These are phyloP conservation scores for Paralvinella palmiformis DNA, from an alignment of 1,140 invertebrate species.

Conservation along the genomic window DNA sequence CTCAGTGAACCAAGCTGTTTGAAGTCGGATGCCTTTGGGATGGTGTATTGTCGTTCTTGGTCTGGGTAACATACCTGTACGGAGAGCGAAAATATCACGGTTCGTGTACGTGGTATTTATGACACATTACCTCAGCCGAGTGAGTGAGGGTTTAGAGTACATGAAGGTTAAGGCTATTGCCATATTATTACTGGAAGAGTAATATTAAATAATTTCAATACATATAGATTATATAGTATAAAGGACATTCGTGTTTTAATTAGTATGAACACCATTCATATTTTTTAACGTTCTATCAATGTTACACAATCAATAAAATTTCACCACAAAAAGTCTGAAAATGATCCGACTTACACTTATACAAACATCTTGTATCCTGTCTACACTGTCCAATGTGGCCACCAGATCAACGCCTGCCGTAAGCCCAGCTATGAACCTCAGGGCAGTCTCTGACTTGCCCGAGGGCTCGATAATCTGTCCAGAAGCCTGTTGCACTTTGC, in stretches of 20 bases:
- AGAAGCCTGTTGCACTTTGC: constrained; percentile 1
- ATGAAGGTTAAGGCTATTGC: background rate
- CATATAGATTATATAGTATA: background rate
- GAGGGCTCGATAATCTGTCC: constrained; percentile 6
- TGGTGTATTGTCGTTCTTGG: constrained; percentile 74
- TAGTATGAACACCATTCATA: background rate
- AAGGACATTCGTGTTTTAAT: background rate
- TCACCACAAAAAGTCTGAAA: background rate
- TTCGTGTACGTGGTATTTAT: background rate
- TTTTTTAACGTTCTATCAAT: background rate
- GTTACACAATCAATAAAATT: background rate
- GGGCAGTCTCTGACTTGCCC: constrained; percentile 70
- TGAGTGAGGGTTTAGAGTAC: background rate
- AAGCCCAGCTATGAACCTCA: constrained; percentile 91
- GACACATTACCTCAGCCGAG: background rate
- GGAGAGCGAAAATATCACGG: constrained; percentile 2
- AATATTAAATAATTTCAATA: background rate
- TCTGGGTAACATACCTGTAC: constrained; percentile 74
- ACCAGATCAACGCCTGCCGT: constrained; percentile 78
- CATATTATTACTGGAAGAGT: background rate
- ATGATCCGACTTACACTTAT: constrained; percentile 59
- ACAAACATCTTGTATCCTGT: constrained; percentile 65
- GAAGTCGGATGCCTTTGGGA: constrained; percentile 62
- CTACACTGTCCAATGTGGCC: constrained; percentile 75
- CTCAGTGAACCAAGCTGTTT: constrained; percentile 49